These are phyloP conservation scores for Theonella swinhoei DNA, from an alignment of 37 sponge, comb jelly and placozoan species.

Conservation along the genomic window DNA sequence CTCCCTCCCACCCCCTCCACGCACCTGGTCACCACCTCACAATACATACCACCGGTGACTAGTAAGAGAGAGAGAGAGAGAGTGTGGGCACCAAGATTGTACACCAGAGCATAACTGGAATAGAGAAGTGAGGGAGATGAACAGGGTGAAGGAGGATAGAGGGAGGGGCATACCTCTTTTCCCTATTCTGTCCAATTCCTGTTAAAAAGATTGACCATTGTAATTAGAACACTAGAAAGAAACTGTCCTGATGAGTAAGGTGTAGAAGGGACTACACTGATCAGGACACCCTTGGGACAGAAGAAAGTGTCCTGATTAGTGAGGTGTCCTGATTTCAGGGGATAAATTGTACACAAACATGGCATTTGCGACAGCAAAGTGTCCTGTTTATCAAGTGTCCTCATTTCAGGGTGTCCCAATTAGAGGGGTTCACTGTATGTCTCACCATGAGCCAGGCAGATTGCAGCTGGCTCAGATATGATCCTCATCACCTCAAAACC, in stretches of 20 bases:
- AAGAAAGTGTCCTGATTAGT: too few species aligned
- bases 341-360: too few species aligned
- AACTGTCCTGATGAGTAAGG: not conserved
- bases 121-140: not conserved
- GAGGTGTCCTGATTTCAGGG: too few species aligned
- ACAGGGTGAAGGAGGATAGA: not conserved
- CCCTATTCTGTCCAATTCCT: conserved; percentile 6
- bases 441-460: conserved; percentile 11
- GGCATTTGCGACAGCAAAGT: too few species aligned
- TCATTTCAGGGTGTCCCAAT: too few species aligned
- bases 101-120: conserved; percentile 22
- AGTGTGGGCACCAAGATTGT: conserved; percentile 18
- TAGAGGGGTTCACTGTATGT: too few species aligned
- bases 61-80: conserved; percentile 5
- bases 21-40: not conserved
- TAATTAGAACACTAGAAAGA: not conserved
- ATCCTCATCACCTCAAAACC: conserved; percentile 20
- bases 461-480: conserved; percentile 12
- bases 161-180: not conserved
- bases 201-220: not conserved
- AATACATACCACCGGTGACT: conserved; percentile 3
- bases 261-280: too few species aligned
- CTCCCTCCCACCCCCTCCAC: conserved; percentile 11
- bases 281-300: too few species aligned
- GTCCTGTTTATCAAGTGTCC: too few species aligned